Percentiles rank a stretch among this genome's conserved stretches.
phyloP scores from a whole-genome alignment of 1,140 invertebrate species.

The Cydia pomonella region DNA sequence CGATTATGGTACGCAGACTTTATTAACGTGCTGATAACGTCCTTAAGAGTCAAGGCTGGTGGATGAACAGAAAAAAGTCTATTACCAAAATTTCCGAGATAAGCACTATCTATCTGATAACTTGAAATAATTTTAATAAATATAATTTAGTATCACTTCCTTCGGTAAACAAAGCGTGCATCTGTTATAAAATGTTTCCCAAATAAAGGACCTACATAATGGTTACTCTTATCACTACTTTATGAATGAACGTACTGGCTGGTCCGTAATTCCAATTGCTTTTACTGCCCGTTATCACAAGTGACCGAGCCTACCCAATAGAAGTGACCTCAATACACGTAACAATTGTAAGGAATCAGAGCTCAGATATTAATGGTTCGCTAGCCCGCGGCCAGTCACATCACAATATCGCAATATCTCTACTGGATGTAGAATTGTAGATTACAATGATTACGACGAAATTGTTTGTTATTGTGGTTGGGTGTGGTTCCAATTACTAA shows the following conservation, averaged over 20 bases:
- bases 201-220: conserved; percentile 1
- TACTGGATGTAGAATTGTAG: not conserved
- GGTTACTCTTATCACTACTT: conserved; percentile 26
- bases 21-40: not conserved
- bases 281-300: not conserved
- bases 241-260: conserved; percentile 16
- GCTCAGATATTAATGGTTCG: not conserved
- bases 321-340: not conserved
- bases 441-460: not conserved
- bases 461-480: not conserved
- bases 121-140: not conserved
- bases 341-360: not conserved
- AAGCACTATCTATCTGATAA: too few species aligned
- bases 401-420: too few species aligned
- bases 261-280: conserved; percentile 1
- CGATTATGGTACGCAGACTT: too few species aligned
- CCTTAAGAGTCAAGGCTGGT: not conserved
- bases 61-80: not conserved
- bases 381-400: not conserved
- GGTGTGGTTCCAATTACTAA: too few species aligned
- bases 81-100: conserved; percentile 6
- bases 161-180: not conserved
- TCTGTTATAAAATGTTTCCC: conserved; percentile 6
- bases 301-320: not conserved
- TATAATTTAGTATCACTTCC: not conserved